These are phyloP conservation scores for Epizoanthus illoricatus DNA, from an alignment of 92 coral and sea anemone genomes.

Conservation along the genomic window DNA sequence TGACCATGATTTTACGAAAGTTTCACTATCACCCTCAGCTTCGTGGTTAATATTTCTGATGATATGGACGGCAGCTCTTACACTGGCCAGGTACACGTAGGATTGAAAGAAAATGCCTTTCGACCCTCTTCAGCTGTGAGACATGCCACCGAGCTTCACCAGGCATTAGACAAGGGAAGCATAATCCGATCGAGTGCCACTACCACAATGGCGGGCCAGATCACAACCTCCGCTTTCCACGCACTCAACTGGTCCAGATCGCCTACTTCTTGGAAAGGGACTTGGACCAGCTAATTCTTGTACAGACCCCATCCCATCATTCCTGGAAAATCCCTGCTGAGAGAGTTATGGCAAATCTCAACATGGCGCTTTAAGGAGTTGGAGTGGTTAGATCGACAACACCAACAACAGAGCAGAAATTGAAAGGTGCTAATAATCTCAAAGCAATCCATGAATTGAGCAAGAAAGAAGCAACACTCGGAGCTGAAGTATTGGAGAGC, in stretches of 20 bases:
- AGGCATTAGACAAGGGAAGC: not conserved
- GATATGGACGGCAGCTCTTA: slow-evolving; percentile 53
- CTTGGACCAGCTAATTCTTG: slow-evolving; percentile 44
- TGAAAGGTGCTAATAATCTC: slow-evolving; percentile 39
- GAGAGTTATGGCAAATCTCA: slow-evolving; percentile 56
- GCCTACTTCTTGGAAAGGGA: slow-evolving; percentile 50
- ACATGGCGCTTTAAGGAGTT: slow-evolving; percentile 49
- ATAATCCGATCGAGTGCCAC: slow-evolving; percentile 41
- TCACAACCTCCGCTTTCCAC: slow-evolving; percentile 39
- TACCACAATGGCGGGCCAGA: slow-evolving; percentile 57
- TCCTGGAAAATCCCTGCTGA: slow-evolving; percentile 59
- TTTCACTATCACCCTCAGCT: slow-evolving; percentile 55
- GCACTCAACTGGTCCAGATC: slow-evolving; percentile 35
- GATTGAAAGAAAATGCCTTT: slow-evolving; percentile 48
- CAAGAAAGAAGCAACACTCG: slow-evolving; percentile 7
- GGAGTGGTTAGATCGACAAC: slow-evolving; percentile 47
- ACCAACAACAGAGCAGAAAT: slow-evolving; percentile 31
- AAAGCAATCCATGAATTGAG: slow-evolving; percentile 24
- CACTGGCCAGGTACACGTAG: slow-evolving; percentile 44
- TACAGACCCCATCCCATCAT: slow-evolving; percentile 41
- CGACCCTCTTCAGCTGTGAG: slow-evolving; percentile 48
- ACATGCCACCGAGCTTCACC: slow-evolving; percentile 44
- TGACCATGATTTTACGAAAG: slow-evolving; percentile 61
- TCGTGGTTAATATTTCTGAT: slow-evolving; percentile 50
- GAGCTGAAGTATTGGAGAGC: slow-evolving; percentile 32